A percentile compares a stretch with the other conserved stretches of the same genome.
These are phyloP conservation scores for Caranx ignobilis DNA, from an alignment of 2,113 vertebrate genomes.

Conservation along the genomic window DNA sequence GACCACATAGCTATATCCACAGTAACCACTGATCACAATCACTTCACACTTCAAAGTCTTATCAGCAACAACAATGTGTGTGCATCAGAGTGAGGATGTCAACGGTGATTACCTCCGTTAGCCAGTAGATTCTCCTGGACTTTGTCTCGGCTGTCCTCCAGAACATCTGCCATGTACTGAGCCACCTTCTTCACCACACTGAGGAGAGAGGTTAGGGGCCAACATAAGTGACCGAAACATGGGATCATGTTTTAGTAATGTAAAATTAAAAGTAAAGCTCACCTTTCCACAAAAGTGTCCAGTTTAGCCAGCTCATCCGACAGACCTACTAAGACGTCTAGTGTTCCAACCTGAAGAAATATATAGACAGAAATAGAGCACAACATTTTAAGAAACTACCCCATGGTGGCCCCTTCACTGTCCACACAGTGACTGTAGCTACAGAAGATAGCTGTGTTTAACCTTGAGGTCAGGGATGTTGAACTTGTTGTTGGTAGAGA, in stretches of 20 bases:
- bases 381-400: neutral
- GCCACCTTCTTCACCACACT: slow-evolving; percentile 99
- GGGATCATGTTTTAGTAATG: too few relatives aligned
- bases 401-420: neutral
- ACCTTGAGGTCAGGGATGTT: slow-evolving; percentile 98
- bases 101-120: slow-evolving; percentile 90
- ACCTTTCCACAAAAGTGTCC: slow-evolving; percentile 97
- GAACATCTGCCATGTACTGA: slow-evolving; percentile 98
- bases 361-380: slow-evolving; percentile 1
- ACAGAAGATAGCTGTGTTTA: neutral
- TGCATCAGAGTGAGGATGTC: neutral
- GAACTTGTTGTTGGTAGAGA: slow-evolving; percentile 95
- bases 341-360: slow-evolving; percentile 91
- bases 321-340: slow-evolving; percentile 96
- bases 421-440: neutral
- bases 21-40: neutral
- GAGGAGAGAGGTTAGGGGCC: slow-evolving; percentile 20
- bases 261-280: slow-evolving; percentile 37
- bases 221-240: neutral
- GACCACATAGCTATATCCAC: neutral
- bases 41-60: neutral
- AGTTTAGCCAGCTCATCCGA: slow-evolving; percentile 98
- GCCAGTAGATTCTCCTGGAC: slow-evolving; percentile 98
- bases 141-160: slow-evolving; percentile 98
- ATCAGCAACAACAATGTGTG: neutral